A percentile compares a stretch with the other conserved stretches of the same genome.
These are phyloP conservation scores for Sphenopsis melanotis DNA, from an alignment of 2,797 vertebrate genomes.

Conservation along the genomic window DNA sequence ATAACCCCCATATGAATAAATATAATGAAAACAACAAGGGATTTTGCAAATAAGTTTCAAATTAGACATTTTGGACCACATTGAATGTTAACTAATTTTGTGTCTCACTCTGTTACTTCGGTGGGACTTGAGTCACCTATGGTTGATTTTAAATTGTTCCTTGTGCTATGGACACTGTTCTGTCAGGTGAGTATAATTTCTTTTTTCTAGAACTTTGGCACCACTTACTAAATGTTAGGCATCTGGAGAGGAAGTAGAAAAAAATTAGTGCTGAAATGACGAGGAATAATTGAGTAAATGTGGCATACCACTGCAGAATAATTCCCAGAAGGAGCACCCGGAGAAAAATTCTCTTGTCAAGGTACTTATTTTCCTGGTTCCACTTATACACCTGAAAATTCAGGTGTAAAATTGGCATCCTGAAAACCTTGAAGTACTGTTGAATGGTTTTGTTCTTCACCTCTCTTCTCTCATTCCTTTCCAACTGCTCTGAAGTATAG, in stretches of 20 bases:
- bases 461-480: neutral
- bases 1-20: neutral
- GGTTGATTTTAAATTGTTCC: neutral
- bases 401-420: neutral
- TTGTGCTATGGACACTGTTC: neutral
- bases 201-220: neutral
- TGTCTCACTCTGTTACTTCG: neutral
- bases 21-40: neutral
- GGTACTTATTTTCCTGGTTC: neutral
- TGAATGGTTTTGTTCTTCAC: neutral
- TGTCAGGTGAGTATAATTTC: neutral
- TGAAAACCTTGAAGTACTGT: neutral
- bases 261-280: neutral
- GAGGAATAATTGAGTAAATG: neutral
- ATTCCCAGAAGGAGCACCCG: neutral
- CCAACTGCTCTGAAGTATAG: neutral
- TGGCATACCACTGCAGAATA: neutral
- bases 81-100: neutral
- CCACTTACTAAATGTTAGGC: neutral
- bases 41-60: neutral
- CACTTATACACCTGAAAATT: neutral
- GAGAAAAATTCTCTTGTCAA: neutral
- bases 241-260: neutral
- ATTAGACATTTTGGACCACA: neutral
- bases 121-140: neutral